phyloP scores from a whole-genome alignment of 2,113 vertebrate species.

The Vulpes vulpes region DNA sequence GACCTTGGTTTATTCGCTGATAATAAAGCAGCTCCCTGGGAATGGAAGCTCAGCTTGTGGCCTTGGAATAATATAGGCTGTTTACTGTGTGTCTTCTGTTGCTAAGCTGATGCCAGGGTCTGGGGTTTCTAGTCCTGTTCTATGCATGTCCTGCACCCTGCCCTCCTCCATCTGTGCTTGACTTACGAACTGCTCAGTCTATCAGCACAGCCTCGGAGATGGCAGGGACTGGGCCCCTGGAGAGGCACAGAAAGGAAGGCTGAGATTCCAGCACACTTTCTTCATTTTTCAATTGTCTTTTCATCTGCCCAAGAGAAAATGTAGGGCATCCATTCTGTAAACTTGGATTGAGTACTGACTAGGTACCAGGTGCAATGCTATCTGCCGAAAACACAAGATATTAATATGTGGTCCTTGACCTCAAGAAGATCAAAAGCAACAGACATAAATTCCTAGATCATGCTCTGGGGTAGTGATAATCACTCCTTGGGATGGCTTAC shows the following conservation, averaged over 20 bases:
- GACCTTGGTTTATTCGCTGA: not conserved
- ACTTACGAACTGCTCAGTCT: not conserved
- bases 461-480: not conserved
- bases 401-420: not conserved
- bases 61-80: not conserved
- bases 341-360: not conserved
- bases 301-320: not conserved
- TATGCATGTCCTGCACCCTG: not conserved
- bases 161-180: not conserved
- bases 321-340: not conserved
- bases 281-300: not conserved
- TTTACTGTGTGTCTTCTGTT: not conserved
- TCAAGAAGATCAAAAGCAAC: not conserved
- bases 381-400: not conserved
- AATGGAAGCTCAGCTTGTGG: not conserved
- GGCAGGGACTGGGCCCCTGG: not conserved
- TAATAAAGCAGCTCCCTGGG: not conserved
- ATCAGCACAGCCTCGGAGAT: not conserved
- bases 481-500: not conserved
- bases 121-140: not conserved
- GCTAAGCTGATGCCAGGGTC: too few relatives aligned
- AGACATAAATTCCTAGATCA: not conserved
- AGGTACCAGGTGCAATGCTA: accelerated
- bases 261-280: not conserved
- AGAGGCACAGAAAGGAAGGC: not conserved